Conservation (phyloP, 92 coral and sea anemone genomes). For the Palythoa heliodiscus region DNA sequence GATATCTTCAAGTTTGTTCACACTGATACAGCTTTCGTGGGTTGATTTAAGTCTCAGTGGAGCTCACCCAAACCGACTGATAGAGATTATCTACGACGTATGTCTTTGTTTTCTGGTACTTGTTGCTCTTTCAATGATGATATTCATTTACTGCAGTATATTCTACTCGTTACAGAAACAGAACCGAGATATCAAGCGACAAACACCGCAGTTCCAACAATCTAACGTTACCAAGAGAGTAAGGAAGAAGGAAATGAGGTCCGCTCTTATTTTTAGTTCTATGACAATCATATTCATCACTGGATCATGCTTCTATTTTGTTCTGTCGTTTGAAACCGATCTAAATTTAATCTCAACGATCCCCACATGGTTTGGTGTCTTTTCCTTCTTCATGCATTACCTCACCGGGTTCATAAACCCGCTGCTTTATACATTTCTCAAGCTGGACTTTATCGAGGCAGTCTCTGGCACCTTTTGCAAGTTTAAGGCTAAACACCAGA, state of each 20-base stretch:
- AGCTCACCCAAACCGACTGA: neutral
- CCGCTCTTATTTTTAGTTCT: constrained; percentile 35
- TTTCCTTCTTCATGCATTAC: constrained; percentile 33
- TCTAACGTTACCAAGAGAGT: neutral
- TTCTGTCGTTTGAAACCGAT: constrained; percentile 23
- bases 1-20: constrained; percentile 38
- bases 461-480: neutral
- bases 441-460: constrained; percentile 47
- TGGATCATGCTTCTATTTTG: constrained; percentile 51
- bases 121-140: constrained; percentile 51
- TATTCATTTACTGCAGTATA: constrained; percentile 53
- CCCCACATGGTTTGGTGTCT: constrained; percentile 26
- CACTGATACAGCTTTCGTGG: constrained; percentile 61
- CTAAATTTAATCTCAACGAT: constrained; percentile 5
- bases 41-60: constrained; percentile 22
- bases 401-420: constrained; percentile 46
- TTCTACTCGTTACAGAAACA: constrained; percentile 57
- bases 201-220: constrained; percentile 5
- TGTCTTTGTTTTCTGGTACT: constrained; percentile 50
- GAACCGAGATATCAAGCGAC: constrained; percentile 40
- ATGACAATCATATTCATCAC: constrained; percentile 41
- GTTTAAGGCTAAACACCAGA: neutral
- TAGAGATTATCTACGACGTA: constrained; percentile 54
- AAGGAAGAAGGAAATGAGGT: constrained; percentile 44
- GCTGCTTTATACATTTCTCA: constrained; percentile 55